These are phyloP conservation scores for Nemotelus nigrinus DNA, from an alignment of 2,888 invertebrate genomes.

Conservation along the genomic window DNA sequence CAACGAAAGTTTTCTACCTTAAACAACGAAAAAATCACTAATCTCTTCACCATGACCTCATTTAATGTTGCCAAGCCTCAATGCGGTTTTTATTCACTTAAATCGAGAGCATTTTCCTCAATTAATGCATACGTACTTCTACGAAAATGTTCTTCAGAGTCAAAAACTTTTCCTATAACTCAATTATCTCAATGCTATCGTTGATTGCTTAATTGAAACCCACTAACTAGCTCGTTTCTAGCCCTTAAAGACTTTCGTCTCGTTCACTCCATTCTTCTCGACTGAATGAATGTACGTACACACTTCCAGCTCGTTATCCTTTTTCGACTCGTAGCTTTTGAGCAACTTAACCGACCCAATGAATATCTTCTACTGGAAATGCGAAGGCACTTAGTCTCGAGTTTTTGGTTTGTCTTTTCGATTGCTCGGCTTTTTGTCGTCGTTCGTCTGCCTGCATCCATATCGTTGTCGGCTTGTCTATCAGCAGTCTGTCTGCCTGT, in stretches of 20 bases:
- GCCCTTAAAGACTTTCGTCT: background rate
- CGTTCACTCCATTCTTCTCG: background rate
- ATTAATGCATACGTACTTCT: too few species aligned
- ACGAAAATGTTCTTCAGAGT: background rate
- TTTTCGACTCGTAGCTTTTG: background rate
- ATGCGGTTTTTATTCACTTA: too few species aligned
- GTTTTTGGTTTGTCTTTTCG: background rate
- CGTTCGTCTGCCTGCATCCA: background rate
- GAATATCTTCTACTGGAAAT: background rate
- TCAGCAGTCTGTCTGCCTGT: too few species aligned
- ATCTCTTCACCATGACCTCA: too few species aligned
- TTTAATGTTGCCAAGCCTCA: too few species aligned
- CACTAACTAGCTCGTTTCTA: conserved; percentile 9
- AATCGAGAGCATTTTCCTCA: too few species aligned
- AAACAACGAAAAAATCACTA: too few species aligned
- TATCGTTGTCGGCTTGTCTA: too few species aligned
- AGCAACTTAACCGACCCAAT: background rate
- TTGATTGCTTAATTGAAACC: conserved; percentile 16
- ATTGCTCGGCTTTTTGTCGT: background rate
- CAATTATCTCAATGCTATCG: background rate
- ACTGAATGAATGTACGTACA: background rate
- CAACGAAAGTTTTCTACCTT: too few species aligned
- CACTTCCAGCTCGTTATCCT: conserved; percentile 3
- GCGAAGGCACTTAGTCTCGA: background rate
- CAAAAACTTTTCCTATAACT: conserved; percentile 21